Conservation (phyloP, 2,797 vertebrate species). For the Cynodonichthys magdalenae region DNA sequence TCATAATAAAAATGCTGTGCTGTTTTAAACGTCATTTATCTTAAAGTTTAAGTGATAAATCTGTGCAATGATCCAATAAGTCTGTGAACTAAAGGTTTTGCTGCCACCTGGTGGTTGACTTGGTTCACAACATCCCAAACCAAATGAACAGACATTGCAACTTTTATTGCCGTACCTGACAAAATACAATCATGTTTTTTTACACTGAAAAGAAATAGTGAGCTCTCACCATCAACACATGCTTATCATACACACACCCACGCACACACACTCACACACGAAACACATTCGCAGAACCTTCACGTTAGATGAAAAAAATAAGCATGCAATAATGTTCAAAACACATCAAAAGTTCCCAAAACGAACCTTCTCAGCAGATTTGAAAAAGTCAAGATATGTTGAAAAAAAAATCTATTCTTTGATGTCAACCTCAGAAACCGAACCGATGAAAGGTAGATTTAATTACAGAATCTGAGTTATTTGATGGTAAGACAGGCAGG, state of each 20-base stretch:
- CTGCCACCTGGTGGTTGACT: constrained; percentile 50
- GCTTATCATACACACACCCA: constrained; percentile 57
- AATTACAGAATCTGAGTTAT: constrained; percentile 54
- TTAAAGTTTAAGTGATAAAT: too few relatives aligned
- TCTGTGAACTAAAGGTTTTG: constrained; percentile 47
- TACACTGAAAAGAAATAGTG: constrained; percentile 71
- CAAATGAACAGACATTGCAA: constrained; percentile 63
- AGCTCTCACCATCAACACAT: constrained; percentile 75
- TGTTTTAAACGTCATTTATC: too few relatives aligned
- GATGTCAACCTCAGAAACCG: constrained; percentile 60
- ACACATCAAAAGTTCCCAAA: constrained; percentile 47
- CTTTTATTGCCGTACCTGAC: constrained; percentile 81
- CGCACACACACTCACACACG: constrained; percentile 46
- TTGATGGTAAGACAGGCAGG: constrained; percentile 59
- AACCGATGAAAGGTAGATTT: constrained; percentile 61
- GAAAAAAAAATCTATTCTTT: constrained; percentile 49
- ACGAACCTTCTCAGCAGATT: constrained; percentile 29
- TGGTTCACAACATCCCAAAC: neutral
- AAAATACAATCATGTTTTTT: constrained; percentile 71
- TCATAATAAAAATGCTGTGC: too few relatives aligned
- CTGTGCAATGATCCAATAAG: too few relatives aligned
- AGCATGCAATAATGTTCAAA: constrained; percentile 73
- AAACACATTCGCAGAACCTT: constrained; percentile 57
- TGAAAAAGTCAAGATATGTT: constrained; percentile 46
- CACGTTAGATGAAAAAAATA: constrained; percentile 65